Evolutionary conservation across 2,888 invertebrate genomes (phyloP), one percentile per base, ranked within the genome.

Genomic region (Polydrusus tereticollis): DNA sequence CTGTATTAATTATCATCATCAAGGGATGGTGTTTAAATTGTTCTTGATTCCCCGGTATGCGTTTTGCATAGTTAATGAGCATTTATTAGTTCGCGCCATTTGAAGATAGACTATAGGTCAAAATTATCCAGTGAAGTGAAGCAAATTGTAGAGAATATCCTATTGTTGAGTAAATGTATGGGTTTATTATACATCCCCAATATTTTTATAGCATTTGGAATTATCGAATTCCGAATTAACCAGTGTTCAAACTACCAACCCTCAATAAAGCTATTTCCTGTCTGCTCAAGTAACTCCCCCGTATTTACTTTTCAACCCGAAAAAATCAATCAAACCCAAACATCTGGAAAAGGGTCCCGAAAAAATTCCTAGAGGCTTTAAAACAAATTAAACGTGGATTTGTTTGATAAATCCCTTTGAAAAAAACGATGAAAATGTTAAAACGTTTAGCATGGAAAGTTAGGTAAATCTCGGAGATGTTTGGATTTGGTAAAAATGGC

Each of bases 261-360:
- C 52, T 55, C 29, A 55, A 55, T 29, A 55, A 55, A 55, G 18
- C 16, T 55, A 55, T 55, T 55, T 55, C 29, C 29, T 21, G 29
- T 55, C 29, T 29, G n/a, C 29, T 55, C 16, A 29, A 55, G 29
- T 16, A 55, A 55, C 52, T 55, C 52, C 29, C 29, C 16, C 29
- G 52, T 55, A 55, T 55, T 55, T 55, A 55, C 52, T 29, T 55
- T 55, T 29, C 52, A 29, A 55, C 52, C 52, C 16, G 29, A 55
- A 55, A 55, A 55, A 55, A 55, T 55, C 52, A 55, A 55, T 55
- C 52, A 55, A 55, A 55, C 52, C 52, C 52, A 55, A 55, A 55
- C 52, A 55, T 55, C 52, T 55, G 52, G 29, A 55, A 55, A 55
- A 55, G 29, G 52, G 52, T 29, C 52, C 29, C 16, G 52, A 55